Evolutionary conservation across 2,113 vertebrate species (phyloP), one percentile per base, ranked within the genome.

Genomic region (Tursiops truncatus): DNA sequence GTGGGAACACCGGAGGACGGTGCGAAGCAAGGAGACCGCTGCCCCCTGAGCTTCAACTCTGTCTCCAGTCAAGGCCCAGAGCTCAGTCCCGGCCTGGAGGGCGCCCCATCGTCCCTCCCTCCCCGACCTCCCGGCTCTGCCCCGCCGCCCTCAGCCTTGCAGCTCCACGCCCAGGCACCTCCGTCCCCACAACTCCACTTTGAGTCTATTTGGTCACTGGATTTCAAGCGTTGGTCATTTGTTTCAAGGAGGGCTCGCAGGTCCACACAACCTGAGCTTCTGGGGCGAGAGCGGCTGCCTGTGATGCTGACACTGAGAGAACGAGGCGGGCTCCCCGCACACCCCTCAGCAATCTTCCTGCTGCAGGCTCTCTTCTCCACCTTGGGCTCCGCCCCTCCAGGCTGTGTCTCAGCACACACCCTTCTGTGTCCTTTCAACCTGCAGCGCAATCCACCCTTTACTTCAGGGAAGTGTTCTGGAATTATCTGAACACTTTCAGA

Each of bases 101-200:
- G 20, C 20, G 20, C 56, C 56, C 56, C 56, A 58, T 58, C 20
- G 20, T 58, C 56, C 20, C 56, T 58, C 56, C 20, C 56, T 58
- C 60, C 60, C 25, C 21, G 9, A 9, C 60, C 9, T 25, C 60
- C 60, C 60, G 9, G 60, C 13, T 88, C 84, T 38, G n/a, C 50
- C 12, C 23, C 13, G 23, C 23, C 36, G 1, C 6, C 36, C 56
- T 8, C 53, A 8, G 20, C 10, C 10, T 47, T 23, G n/a, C 44
- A 5, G 11, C 62, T 33, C 60, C n/a, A n/a, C 14, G 44, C 47
- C 81, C 1, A 23, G 84, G 44, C 63, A 1, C 11, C 14, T 28
- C n/a, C 21, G 8, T 1, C 2, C 65, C 3, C 4, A 15, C 20
- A 23, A 28, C 89, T 23, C 26, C 7, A 20, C 17, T 13, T 2